Conservation (phyloP, 2,797 vertebrate genomes). For the Xenops minutus region DNA sequence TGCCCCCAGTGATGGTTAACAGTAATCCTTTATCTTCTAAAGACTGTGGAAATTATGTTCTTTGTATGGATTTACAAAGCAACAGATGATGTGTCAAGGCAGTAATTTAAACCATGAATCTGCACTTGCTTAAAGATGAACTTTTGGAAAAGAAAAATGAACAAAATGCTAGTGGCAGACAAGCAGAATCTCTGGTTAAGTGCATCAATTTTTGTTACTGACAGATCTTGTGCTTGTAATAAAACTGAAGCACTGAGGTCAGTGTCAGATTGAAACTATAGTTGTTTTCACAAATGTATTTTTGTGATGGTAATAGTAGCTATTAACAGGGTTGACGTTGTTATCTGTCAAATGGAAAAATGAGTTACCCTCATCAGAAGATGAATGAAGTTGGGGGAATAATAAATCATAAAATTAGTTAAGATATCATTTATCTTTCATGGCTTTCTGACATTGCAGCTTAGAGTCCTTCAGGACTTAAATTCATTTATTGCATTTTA, state of each 20-base stretch:
- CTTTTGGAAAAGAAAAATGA: constrained; percentile 72
- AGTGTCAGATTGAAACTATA: constrained; percentile 37
- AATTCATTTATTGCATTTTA: constrained; percentile 66
- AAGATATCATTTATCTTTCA: constrained; percentile 75
- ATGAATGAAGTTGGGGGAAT: constrained; percentile 60
- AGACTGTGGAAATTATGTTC: background rate
- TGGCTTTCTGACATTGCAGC: constrained; percentile 33
- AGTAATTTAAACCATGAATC: constrained; percentile 69
- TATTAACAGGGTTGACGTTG: constrained; percentile 68
- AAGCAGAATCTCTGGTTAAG: constrained; percentile 57
- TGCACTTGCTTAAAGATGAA: constrained; percentile 71
- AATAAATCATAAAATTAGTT: constrained; percentile 78
- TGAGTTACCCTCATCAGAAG: constrained; percentile 56
- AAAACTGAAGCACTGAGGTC: constrained; percentile 72
- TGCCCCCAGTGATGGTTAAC: background rate
- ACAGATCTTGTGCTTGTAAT: constrained; percentile 58
- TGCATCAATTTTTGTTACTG: constrained; percentile 69
- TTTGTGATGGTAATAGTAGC: constrained; percentile 58
- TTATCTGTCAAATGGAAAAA: constrained; percentile 70
- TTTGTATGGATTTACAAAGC: constrained; percentile 29
- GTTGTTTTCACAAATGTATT: constrained; percentile 66
- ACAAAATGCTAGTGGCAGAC: constrained; percentile 54
- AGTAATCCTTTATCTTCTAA: background rate
- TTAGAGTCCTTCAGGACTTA: constrained; percentile 44
- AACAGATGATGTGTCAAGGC: constrained; percentile 66